Conservation (phyloP, 2,888 invertebrate genomes). For the Euplagia quadripunctaria region DNA sequence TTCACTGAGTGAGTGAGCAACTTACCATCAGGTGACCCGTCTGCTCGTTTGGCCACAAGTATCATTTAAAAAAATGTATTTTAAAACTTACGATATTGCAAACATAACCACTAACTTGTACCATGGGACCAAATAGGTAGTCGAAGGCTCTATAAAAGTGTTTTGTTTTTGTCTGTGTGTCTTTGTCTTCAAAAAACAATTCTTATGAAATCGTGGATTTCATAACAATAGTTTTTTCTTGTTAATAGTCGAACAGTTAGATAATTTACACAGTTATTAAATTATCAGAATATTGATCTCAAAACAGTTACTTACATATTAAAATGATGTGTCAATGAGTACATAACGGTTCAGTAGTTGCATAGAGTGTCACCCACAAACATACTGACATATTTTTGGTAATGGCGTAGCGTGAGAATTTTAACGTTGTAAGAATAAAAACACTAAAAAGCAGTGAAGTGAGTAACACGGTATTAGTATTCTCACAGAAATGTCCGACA, state of each 20-base stretch:
- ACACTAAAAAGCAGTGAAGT: not conserved
- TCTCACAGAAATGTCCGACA: not conserved
- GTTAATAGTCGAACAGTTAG: conserved; percentile 4
- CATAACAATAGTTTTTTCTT: not conserved
- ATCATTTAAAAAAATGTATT: too few relatives aligned
- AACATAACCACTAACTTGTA: too few relatives aligned
- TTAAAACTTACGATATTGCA: too few relatives aligned
- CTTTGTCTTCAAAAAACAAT: too few relatives aligned
- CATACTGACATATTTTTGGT: conserved; percentile 15
- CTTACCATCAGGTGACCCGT: too few relatives aligned
- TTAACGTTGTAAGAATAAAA: not conserved
- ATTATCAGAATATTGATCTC: not conserved
- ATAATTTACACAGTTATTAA: too few relatives aligned
- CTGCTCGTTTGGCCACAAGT: too few relatives aligned
- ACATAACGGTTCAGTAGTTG: conserved; percentile 5
- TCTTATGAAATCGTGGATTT: too few relatives aligned
- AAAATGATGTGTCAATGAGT: conserved; percentile 4
- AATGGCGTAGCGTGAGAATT: conserved; percentile 4
- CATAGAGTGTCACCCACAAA: conserved; percentile 15
- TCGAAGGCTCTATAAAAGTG: too few relatives aligned
- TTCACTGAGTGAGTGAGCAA: too few relatives aligned
- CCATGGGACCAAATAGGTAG: too few relatives aligned
- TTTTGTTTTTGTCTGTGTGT: too few relatives aligned
- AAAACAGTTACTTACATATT: conserved; percentile 16
- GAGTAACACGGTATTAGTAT: not conserved